A percentile compares a stretch with the other conserved stretches of the same genome.
These are phyloP conservation scores for Mythimna impura DNA, from an alignment of 2,888 invertebrate genomes.

Conservation along the genomic window DNA sequence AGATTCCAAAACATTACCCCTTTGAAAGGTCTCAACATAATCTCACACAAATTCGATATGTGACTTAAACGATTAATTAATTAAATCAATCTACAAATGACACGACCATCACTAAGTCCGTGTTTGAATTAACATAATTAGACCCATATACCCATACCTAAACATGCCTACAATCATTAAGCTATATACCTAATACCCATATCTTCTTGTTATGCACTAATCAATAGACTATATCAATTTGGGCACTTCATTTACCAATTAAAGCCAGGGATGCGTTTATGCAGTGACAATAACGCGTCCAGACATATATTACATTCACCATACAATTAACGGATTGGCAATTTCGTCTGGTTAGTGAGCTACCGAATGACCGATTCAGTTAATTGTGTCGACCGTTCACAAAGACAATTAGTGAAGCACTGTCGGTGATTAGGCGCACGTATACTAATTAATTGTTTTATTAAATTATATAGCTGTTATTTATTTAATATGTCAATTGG, in stretches of 20 bases:
- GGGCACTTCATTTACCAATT: slow-evolving; percentile 62
- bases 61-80: background rate
- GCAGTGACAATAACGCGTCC: slow-evolving; percentile 50
- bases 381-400: slow-evolving; percentile 82
- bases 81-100: background rate
- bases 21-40: background rate
- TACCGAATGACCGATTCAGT: slow-evolving; percentile 74
- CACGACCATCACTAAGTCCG: background rate
- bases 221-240: slow-evolving; percentile 37
- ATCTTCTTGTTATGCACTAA: slow-evolving; percentile 16
- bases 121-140: slow-evolving; percentile 10
- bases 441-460: slow-evolving; percentile 36
- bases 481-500: no score
- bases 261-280: slow-evolving; percentile 52
- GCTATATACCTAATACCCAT: background rate
- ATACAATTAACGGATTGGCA: slow-evolving; percentile 84
- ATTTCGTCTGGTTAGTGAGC: slow-evolving; percentile 77
- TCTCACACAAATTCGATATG: background rate
- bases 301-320: slow-evolving; percentile 56
- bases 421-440: slow-evolving; percentile 48
- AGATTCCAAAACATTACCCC: no score
- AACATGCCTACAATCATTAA: background rate
- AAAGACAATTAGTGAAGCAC: slow-evolving; percentile 83
- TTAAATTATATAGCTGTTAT: slow-evolving; percentile 16
- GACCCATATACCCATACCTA: background rate